phyloP scores from a whole-genome alignment of 2,888 invertebrate genomes.

The Drosophila pseudotalamancana region DNA sequence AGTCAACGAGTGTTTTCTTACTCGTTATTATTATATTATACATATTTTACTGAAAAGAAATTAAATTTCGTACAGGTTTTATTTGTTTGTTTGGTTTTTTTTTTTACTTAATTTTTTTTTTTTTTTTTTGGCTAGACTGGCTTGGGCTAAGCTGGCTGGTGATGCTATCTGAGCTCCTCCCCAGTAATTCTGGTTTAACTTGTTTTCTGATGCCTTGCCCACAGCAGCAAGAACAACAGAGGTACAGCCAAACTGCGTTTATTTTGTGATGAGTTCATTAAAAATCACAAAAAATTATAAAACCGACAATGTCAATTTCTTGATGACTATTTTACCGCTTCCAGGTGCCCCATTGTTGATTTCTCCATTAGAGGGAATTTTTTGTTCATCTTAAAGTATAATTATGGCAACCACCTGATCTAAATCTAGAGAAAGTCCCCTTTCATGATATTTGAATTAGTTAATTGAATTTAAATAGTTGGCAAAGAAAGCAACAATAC shows the following conservation, averaged over 20 bases:
- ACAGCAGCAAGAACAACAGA: slow-evolving; percentile 2
- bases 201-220: slow-evolving; percentile 45
- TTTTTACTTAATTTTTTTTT: neutral
- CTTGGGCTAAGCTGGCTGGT: neutral
- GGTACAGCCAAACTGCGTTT: slow-evolving; percentile 6
- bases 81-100: slow-evolving; percentile 4
- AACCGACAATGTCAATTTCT: slow-evolving; percentile 29
- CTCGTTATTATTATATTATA: too few relatives aligned
- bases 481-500: too few relatives aligned
- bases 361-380: too few relatives aligned
- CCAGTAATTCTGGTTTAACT: slow-evolving; percentile 56
- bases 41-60: slow-evolving; percentile 34
- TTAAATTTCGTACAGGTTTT: slow-evolving; percentile 57
- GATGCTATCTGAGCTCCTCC: slow-evolving; percentile 12
- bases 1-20: too few relatives aligned
- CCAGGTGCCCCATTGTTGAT: neutral
- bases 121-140: slow-evolving; percentile 6
- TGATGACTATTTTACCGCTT: slow-evolving; percentile 7
- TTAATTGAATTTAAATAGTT: too few relatives aligned
- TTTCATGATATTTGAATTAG: too few relatives aligned
- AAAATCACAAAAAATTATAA: slow-evolving; percentile 7
- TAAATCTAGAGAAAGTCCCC: too few relatives aligned
- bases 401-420: too few relatives aligned
- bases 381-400: too few relatives aligned
- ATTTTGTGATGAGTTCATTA: slow-evolving; percentile 38